Base-by-base conservation (phyloP, 64 coral and sea anemone genomes). In the Orbicella faveolata region DNA sequence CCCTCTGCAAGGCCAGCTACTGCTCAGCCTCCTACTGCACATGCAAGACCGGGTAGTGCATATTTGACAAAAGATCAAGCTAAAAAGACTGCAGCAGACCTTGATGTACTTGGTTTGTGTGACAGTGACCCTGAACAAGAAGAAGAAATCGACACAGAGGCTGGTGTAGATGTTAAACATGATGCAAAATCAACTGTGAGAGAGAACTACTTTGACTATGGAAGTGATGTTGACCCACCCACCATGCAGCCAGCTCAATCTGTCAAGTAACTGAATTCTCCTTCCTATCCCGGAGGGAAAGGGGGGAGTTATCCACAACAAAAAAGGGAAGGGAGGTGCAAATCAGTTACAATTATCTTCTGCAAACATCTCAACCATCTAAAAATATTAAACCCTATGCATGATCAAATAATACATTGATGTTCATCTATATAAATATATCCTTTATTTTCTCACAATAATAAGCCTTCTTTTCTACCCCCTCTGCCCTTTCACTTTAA, bases 191-290 rank as follows among this genome's bases (percentile, higher is more conserved):
- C 90, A 54, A 96, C 95, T 61, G 95, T 96, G 51, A 93, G 95
- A 83, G 88, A 80, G 21, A 89, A 96, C 76, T 96, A 94, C 61
- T 96, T 96, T 91, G 95, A 96, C 73, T 96, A 96, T 96, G 95
- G 95, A 17, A 96, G 80, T 74, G 95, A 96, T 25, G 74, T 87
- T 30, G 90, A 92, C 9, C 23, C 74, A 37, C 75, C 90, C 0
- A 73, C 44, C 0, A 79, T 48, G 33, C 21, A 74, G 77, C 55
- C 73, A 65, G 67, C 78, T 12, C 36, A 85, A 52, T 36, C 75
- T 91, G 73, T 84, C 0, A 18, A 84, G 34, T 75, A 44, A 72
- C 14, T n/a, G 2, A 4, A 70, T 21, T 70, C 1, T 25, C 21
- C 4, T 25, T 26, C 23, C 4, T n/a, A 70, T n/a, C 21, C 23